Percentiles rank a stretch among this genome's conserved stretches.
These are phyloP conservation scores for Drosophila algonquin DNA, from an alignment of 2,888 invertebrate genomes.

Conservation along the genomic window DNA sequence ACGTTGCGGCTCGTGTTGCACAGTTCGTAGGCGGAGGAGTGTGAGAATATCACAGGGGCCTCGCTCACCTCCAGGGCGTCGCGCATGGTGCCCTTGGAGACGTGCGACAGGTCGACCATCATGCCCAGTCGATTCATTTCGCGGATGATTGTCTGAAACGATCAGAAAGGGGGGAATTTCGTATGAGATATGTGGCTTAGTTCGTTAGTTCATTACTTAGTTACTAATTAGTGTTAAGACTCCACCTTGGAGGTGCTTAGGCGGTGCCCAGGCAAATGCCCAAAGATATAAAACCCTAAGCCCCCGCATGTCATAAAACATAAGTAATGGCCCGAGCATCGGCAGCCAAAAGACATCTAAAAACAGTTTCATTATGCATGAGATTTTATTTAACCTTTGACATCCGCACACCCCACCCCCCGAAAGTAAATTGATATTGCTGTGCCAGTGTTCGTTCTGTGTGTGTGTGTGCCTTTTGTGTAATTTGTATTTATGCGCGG, in stretches of 20 bases:
- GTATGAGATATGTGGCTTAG: constrained; percentile 21
- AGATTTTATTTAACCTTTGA: constrained; percentile 76
- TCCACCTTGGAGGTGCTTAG: neutral
- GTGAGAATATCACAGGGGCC: constrained; percentile 94
- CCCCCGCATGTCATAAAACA: constrained; percentile 67
- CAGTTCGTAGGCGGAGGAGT: constrained; percentile 91
- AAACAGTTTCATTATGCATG: constrained; percentile 65
- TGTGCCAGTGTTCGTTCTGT: constrained; percentile 5
- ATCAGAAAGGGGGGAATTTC: constrained; percentile 19
- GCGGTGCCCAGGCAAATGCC: constrained; percentile 41
- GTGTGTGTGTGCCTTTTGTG: constrained; percentile 21
- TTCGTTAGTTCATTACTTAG: constrained; percentile 39
- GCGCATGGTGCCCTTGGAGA: constrained; percentile 91
- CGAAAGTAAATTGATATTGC: constrained; percentile 70
- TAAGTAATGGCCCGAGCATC: constrained; percentile 65
- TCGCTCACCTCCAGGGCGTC: constrained; percentile 90
- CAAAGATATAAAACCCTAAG: constrained; percentile 52
- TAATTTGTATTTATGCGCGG: constrained; percentile 77
- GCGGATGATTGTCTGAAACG: constrained; percentile 89
- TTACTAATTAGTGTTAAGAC: constrained; percentile 54
- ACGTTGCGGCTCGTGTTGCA: constrained; percentile 93
- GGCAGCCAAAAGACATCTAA: constrained; percentile 25
- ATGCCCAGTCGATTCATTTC: constrained; percentile 96
- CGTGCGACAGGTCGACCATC: constrained; percentile 93
- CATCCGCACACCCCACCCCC: constrained; percentile 14